Base-by-base conservation (phyloP, 2,797 vertebrate genomes). In the Danio aesculapii region DNA sequence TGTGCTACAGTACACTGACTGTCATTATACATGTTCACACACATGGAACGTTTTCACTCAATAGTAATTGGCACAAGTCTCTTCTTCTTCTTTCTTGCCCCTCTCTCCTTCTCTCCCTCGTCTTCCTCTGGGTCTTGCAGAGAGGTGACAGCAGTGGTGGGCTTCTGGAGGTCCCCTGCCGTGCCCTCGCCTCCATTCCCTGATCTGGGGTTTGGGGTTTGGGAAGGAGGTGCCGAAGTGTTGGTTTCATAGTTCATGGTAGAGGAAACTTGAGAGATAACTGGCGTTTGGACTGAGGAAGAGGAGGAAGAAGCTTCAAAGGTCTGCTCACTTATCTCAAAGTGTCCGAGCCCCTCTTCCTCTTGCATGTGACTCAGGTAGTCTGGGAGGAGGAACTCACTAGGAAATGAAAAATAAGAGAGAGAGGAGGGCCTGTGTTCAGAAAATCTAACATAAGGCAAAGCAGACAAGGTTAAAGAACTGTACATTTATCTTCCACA, bases 231-330 rank as follows among this genome's bases (percentile, higher is more conserved):
- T 86, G 95, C 93, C 92, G 94, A 94, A 86, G 94, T 93, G 92
- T 89, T 95, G 92, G 89, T 94, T 91, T 98, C 97, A 59, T 97
- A 99, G 94, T 97, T 96, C 93, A 98, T 97, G 88, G 98, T 99
- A 53, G 97, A 99, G 49, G 98, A 98, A 89, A 99, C 98, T 95
- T 99, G 97, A 83, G 98, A 99, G 94, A 99, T 99, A 90, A 99
- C 97, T 83, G 98, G 96, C 94, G 97, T 96, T 93, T 98, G 98
- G 90, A 99, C 95, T 90, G 98, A 98, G 91, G 97, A 97, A 93
- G 93, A 93, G 85, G 92, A 91, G 2, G 92, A 89, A 87, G 92
- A 64, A 52, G 77, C 77, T 80, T 87, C 77, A 21, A 96, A 96
- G 91, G 92, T 87, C 88, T 95, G 95, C 89, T 95, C 95, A 89